Base-by-base conservation (phyloP, 2,888 invertebrate genomes). In the Vesta saturnalis region DNA sequence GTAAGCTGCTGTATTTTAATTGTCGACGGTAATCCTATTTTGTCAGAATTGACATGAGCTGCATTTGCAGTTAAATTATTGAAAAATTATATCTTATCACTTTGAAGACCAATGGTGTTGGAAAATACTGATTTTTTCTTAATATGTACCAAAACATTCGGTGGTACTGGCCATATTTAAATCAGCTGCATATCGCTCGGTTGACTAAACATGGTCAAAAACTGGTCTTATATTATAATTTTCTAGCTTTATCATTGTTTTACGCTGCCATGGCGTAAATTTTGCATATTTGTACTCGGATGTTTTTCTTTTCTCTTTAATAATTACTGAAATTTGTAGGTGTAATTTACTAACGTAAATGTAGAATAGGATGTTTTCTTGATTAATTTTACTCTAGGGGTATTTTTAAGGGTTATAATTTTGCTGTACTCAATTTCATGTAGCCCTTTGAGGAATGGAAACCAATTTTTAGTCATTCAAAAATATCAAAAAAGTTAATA, bases 1-100 rank as follows among this genome's bases (percentile, higher is more conserved):
- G 76, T 77, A 78, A 79, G 81, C 80, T 80, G 81, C 81, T 80
- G 80, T 79, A 64, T 80, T 81, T 78, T 76, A 75, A 77, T 77
- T 76, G 74, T 78, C 74, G 77, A 77, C 71, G 73, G 75, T 76
- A 74, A 70, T 64, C 46, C 70, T 67, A 64, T 67, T 63, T 70
- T 76, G 78, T 77, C 78, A 77, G 78, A 78, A 74, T 71, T 75
- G 79, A 78, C 78, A 76, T 73, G 71, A 70, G 68, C 75, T 74
- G 73, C 73, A 69, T 64, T 69, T 46, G 69, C 69, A 69, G 65
- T 64, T 62, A 64, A 69, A 61, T 66, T 69, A 68, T 69, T 69
- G 69, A 65, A 69, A 52, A 69, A 70, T 57, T 60, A 64, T 64
- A 60, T 67, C 66, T 66, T 69, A 60, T 55, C 67, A 71, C 59